Base-by-base conservation (phyloP, 2,888 invertebrate species). In the Habrosyne pyritoides region DNA sequence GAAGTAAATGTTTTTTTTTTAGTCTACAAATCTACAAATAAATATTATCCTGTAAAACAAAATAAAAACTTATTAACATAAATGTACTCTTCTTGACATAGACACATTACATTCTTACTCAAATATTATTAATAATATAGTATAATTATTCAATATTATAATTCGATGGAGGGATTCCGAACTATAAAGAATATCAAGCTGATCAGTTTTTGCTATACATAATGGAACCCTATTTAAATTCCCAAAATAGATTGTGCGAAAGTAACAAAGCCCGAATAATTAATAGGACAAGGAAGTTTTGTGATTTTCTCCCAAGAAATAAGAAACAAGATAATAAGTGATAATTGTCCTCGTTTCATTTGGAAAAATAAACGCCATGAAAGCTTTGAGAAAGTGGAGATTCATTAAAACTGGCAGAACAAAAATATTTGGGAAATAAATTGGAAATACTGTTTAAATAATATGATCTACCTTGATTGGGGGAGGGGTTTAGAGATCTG, bases 391-490 rank as follows among this genome's bases (percentile, higher is more conserved):
- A 60, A 61, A 59, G 64, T 56, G 59, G 21, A 59, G 58, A 62
- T 67, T 71, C 70, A 74, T 74, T 76, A 71, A 68, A 74, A 66
- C 55, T 55, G 62, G 52, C 57, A 50, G 54, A 55, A 60, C 54
- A 55, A 67, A 64, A 73, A 69, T 59, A 66, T 71, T 65, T 70
- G 48, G 59, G 60, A 64, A 57, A 67, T 69, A 74, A 73, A 72
- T 64, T 54, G 58, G 61, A 71, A 53, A 59, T 59, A 71, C 78
- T 76, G 77, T 72, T 69, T 67, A 73, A 63, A 67, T 71, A 61
- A n/a, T n/a, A n/a, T n/a, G n/a, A 61, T 58, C 55, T 55, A 53
- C 54, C 51, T 54, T 21, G 18, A 51, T 18, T 26, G n/a, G n/a
- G n/a, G n/a, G n/a, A n/a, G n/a, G n/a, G n/a, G n/a, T n/a, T n/a